Conservation (phyloP, 2,888 invertebrate genomes). For the Erebia palarica region DNA sequence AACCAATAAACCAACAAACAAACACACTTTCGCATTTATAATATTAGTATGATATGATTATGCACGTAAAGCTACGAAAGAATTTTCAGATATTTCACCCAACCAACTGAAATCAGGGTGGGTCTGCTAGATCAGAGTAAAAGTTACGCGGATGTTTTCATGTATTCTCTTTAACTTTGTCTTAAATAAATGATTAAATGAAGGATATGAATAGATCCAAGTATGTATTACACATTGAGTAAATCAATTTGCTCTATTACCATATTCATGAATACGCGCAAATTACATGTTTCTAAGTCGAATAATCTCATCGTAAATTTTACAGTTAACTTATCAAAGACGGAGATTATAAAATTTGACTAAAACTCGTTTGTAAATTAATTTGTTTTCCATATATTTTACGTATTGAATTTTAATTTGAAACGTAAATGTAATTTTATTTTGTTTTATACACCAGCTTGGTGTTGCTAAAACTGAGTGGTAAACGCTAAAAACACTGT, state of each 20-base stretch:
- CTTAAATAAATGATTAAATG: not conserved
- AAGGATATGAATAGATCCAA: not conserved
- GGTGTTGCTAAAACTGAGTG: too few species aligned
- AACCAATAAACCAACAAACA: too few species aligned
- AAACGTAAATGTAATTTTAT: not conserved
- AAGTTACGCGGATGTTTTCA: not conserved
- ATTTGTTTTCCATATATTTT: not conserved
- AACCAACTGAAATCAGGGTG: too few species aligned
- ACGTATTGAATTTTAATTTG: not conserved
- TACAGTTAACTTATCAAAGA: slow-evolving; percentile 16
- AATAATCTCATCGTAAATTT: slow-evolving; percentile 17
- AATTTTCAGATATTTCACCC: too few species aligned
- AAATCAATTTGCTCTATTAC: slow-evolving; percentile 12
- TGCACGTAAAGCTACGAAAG: too few species aligned
- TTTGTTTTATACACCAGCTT: not conserved
- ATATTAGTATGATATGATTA: too few species aligned
- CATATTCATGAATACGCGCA: slow-evolving; percentile 14
- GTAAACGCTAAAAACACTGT: too few species aligned
- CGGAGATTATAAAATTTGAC: not conserved
- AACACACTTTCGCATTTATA: too few species aligned
- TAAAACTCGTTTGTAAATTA: not conserved
- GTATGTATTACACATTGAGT: slow-evolving; percentile 6
- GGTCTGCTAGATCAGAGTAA: too few species aligned
- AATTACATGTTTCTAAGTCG: slow-evolving; percentile 14
- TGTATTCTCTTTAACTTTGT: not conserved